Evolutionary conservation across 2,113 vertebrate species (phyloP).

Genomic region (Varanus komodoensis): DNA sequence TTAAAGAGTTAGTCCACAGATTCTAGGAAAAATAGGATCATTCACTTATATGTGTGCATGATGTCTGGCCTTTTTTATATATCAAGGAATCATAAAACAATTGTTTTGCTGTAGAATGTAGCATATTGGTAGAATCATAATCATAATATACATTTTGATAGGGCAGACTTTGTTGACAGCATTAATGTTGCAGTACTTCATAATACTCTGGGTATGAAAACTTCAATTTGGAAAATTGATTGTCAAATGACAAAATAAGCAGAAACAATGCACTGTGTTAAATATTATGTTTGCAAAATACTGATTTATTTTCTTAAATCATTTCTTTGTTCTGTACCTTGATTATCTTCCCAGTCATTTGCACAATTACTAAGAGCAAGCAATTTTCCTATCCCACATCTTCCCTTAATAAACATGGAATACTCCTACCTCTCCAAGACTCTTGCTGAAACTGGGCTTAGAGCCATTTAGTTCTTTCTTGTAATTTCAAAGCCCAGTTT

Average conservation of each 20-base stretch:
- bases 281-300: slow-evolving; percentile 1
- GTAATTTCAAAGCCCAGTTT: slow-evolving; percentile 67
- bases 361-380: background rate
- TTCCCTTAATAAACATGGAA: slow-evolving; percentile 8
- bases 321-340: background rate
- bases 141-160: too few relatives aligned
- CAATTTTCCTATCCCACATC: background rate
- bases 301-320: background rate
- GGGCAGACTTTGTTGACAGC: too few relatives aligned
- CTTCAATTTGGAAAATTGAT: background rate
- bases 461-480: slow-evolving; percentile 19
- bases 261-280: background rate
- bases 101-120: background rate
- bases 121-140: background rate
- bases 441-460: slow-evolving; percentile 45
- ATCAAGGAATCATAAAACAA: background rate
- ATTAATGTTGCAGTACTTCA: background rate
- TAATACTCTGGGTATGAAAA: background rate
- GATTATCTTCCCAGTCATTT: background rate
- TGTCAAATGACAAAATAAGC: background rate
- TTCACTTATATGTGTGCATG: background rate
- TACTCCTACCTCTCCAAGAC: slow-evolving; percentile 45
- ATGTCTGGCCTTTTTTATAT: background rate
- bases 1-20: background rate
- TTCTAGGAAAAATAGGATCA: background rate